Base-by-base conservation (phyloP, 2,888 invertebrate genomes). In the Argyra leucocephala region DNA sequence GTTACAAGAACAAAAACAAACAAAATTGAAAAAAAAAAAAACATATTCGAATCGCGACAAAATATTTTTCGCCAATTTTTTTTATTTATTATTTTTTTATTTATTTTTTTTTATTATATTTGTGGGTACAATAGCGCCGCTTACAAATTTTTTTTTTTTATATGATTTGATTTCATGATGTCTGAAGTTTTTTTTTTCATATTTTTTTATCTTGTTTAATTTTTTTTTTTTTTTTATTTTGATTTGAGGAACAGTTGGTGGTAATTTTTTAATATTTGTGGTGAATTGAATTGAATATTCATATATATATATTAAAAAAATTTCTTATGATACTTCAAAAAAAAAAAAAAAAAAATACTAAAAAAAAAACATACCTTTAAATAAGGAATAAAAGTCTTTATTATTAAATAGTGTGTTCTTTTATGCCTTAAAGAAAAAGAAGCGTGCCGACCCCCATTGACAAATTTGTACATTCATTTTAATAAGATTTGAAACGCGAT, bases 371-470 rank as follows among this genome's bases (percentile, higher is more conserved):
- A 48, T 18, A n/a, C 15, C 18, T n/a, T 48, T 48, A 2, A 48
- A 48, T 18, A n/a, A 48, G 48, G 18, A 48, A n/a, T n/a, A n/a
- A 15, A 48, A 48, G 48, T 48, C n/a, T 48, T 48, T 48, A 18
- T 48, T 48, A 48, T 48, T 18, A 18, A 48, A 15, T 48, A 48
- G 18, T 18, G 48, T 48, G 48, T 48, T 48, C 15, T 48, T 48
- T 48, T 18, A 48, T 48, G 48, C 48, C 48, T 48, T 64, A 18
- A 22, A 68, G 66, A 63, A 68, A 66, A 65, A 65, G 66, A 75
- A 78, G 78, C 78, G 78, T 78, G 78, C 78, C 78, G 78, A 78
- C 78, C 78, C 78, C 78, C 76, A 75, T 78, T 78, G 78, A 76
- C 74, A 77, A 73, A 75, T 76, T 76, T 76, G 74, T 73, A 48